Evolutionary conservation across 92 coral and sea anemone genomes (phyloP).

Genomic region (Isaurus tuberculatus): DNA sequence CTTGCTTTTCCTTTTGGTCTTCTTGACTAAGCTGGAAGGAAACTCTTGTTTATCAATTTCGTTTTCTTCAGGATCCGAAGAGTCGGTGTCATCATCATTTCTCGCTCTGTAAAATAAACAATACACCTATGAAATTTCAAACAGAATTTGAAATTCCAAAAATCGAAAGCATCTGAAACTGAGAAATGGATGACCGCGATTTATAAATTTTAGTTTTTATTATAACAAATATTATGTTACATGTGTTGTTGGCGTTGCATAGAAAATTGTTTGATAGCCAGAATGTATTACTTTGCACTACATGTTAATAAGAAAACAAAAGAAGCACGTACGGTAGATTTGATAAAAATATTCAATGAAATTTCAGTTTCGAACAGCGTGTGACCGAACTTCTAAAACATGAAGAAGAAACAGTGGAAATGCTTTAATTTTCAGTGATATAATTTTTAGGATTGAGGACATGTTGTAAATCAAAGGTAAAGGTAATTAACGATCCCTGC

Average conservation of each 20-base stretch:
- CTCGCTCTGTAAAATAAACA: constrained; percentile 8
- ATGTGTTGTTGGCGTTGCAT: constrained; percentile 28
- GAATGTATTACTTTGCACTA: constrained; percentile 19
- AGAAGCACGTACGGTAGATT: constrained; percentile 11
- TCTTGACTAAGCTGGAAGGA: constrained; percentile 22
- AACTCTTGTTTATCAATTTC: constrained; percentile 14
- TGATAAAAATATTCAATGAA: constrained; percentile 7
- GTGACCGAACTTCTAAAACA: not conserved
- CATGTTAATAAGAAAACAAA: constrained; percentile 10
- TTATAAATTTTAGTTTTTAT: not conserved
- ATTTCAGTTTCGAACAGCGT: not conserved
- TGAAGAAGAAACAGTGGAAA: not conserved
- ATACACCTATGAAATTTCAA: constrained; percentile 6
- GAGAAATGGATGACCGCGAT: constrained; percentile 5
- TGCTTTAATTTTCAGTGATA: constrained; percentile 1
- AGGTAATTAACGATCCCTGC: constrained; percentile 23
- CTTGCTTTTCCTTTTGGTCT: constrained; percentile 22
- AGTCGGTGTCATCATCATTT: constrained; percentile 9
- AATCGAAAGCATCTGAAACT: constrained; percentile 19
- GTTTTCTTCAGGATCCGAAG: constrained; percentile 7
- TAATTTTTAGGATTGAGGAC: constrained; percentile 1
- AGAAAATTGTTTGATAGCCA: constrained; percentile 30
- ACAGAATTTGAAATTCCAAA: constrained; percentile 3
- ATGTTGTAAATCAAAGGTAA: constrained; percentile 2
- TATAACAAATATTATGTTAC: constrained; percentile 13